phyloP scores from a whole-genome alignment of 2,888 invertebrate species.

The Chymomyza amoena region DNA sequence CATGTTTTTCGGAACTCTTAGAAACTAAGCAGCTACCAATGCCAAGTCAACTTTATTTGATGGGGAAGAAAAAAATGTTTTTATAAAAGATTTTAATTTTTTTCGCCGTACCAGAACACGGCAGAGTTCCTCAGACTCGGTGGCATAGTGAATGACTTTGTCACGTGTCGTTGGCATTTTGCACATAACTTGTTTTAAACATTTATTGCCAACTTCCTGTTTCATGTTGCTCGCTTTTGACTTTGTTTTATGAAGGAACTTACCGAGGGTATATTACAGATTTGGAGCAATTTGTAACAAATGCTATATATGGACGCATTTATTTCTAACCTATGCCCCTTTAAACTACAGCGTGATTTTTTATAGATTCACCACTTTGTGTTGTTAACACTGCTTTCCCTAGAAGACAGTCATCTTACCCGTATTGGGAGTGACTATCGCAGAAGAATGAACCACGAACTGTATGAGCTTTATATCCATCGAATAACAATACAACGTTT shows the following conservation, averaged over 20 bases:
- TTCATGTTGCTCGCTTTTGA: conserved; percentile 23
- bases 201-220: conserved; percentile 68
- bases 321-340: too few species aligned
- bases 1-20: conserved; percentile 41
- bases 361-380: too few species aligned
- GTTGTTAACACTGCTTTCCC: too few species aligned
- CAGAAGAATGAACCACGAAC: too few species aligned
- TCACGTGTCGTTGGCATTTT: conserved; percentile 60
- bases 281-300: neutral
- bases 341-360: too few species aligned
- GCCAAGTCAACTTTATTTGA: neutral
- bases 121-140: neutral
- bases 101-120: neutral
- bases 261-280: neutral
- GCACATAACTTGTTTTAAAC: conserved; percentile 66
- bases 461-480: too few species aligned
- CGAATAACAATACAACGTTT: too few species aligned
- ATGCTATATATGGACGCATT: too few species aligned
- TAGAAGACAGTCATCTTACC: too few species aligned
- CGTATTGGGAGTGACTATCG: too few species aligned
- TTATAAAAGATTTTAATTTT: neutral
- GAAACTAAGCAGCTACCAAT: neutral
- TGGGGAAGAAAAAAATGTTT: neutral
- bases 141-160: conserved; percentile 15
- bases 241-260: neutral